Evolutionary conservation across 2,113 vertebrate genomes (phyloP).

Genomic region (Syrmaticus mikado): DNA sequence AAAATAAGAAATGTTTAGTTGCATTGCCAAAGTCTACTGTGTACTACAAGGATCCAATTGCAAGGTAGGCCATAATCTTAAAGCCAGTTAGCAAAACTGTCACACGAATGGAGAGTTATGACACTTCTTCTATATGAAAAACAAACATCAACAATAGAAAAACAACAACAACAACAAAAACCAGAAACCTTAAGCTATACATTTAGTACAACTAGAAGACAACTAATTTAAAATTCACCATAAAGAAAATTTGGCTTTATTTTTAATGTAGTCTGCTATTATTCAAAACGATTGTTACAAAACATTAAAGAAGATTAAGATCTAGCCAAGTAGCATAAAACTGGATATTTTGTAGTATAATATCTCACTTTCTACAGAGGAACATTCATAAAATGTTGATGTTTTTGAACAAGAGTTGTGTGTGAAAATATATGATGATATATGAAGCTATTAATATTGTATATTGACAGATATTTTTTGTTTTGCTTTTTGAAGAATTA

Average conservation of each 20-base stretch:
- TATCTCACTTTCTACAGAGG: neutral
- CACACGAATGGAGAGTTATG: neutral
- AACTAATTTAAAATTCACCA: neutral
- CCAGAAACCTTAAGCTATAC: neutral
- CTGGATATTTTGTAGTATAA: neutral
- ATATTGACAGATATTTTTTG: neutral
- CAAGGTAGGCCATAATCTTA: neutral
- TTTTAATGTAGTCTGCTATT: neutral
- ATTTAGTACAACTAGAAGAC: neutral
- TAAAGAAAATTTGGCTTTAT: neutral
- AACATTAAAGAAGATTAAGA: neutral
- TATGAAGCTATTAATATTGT: neutral
- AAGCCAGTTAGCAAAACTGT: neutral
- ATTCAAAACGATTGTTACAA: neutral
- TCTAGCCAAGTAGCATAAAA: neutral
- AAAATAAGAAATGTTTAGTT: neutral
- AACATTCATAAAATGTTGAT: neutral
- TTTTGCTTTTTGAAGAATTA: neutral
- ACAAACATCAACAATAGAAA: neutral
- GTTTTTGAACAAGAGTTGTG: neutral
- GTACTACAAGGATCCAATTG: neutral
- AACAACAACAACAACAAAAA: too few species aligned
- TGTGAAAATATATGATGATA: neutral
- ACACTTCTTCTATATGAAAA: neutral
- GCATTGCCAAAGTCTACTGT: neutral